These are phyloP conservation scores for Vanacampus margaritifer DNA, from an alignment of 2,113 vertebrate genomes.

Conservation along the genomic window DNA sequence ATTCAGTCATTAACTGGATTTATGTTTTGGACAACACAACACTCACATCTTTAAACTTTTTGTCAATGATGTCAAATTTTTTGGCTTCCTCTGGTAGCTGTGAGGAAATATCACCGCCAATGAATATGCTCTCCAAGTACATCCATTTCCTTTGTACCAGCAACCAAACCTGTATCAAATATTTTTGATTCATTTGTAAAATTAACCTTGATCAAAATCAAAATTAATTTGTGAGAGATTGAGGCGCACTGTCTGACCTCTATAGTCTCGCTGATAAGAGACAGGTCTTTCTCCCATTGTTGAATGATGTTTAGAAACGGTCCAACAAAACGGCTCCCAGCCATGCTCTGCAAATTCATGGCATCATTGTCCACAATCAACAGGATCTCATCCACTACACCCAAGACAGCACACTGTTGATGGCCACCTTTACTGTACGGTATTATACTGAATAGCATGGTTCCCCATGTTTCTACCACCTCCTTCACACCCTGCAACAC, in stretches of 20 bases:
- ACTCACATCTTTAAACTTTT: slow-evolving; percentile 84
- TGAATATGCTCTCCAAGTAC: slow-evolving; percentile 95
- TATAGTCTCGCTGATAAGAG: slow-evolving; percentile 88
- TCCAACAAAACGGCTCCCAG: slow-evolving; percentile 87
- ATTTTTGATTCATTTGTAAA: background rate
- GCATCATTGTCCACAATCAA: slow-evolving; percentile 86
- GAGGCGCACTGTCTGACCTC: slow-evolving; percentile 73
- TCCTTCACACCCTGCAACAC: slow-evolving; percentile 83
- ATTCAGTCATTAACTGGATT: background rate
- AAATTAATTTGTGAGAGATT: slow-evolving; percentile 7
- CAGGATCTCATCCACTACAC: slow-evolving; percentile 84
- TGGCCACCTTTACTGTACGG: slow-evolving; percentile 85
- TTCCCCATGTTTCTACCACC: slow-evolving; percentile 88
- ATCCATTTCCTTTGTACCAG: slow-evolving; percentile 96
- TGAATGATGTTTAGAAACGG: slow-evolving; percentile 85
- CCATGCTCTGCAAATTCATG: slow-evolving; percentile 88
- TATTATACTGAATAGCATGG: slow-evolving; percentile 83
- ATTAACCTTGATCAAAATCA: too few species aligned
- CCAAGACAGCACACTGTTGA: slow-evolving; percentile 82
- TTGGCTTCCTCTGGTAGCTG: slow-evolving; percentile 91
- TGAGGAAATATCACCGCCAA: slow-evolving; percentile 84
- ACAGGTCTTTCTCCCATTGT: slow-evolving; percentile 87
- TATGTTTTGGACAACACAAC: background rate
- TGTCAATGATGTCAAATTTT: slow-evolving; percentile 88
- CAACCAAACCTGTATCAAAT: slow-evolving; percentile 81